These are phyloP conservation scores for Leucophora obtusa DNA, from an alignment of 2,888 invertebrate genomes.

Conservation along the genomic window DNA sequence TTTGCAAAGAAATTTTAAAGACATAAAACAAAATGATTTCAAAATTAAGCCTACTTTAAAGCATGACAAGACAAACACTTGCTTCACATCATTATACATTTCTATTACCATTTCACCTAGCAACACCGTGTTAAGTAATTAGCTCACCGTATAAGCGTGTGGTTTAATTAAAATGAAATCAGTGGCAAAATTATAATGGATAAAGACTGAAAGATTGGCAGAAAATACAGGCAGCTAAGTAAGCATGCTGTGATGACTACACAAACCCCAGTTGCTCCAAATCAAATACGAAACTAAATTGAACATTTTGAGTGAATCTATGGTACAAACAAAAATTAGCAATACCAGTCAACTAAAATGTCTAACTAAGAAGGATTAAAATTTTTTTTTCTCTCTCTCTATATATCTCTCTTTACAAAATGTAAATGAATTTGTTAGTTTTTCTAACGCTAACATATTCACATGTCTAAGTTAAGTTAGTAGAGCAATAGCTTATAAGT, in stretches of 20 bases:
- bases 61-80: no score
- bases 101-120: no score
- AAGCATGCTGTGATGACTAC: conserved; percentile 40
- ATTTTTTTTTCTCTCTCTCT: no score
- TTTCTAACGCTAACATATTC: neutral
- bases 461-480: neutral
- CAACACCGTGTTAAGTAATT: conserved; percentile 34
- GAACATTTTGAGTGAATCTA: conserved; percentile 14
- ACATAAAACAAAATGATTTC: no score
- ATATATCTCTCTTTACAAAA: conserved; percentile 1
- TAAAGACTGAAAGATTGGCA: conserved; percentile 9
- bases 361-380: conserved; percentile 62
- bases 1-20: no score
- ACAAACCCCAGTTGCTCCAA: conserved; percentile 53
- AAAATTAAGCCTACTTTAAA: no score
- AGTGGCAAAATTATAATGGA: conserved; percentile 21
- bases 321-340: conserved; percentile 50
- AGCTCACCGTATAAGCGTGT: conserved; percentile 44
- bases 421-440: conserved; percentile 12
- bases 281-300: conserved; percentile 39
- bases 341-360: conserved; percentile 60
- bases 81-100: no score
- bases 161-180: conserved; percentile 63
- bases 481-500: conserved; percentile 3
- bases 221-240: conserved; percentile 28